Evolutionary conservation across 2,113 vertebrate species (phyloP), one percentile per base, ranked within the genome.

Genomic region (Ictalurus punctatus): DNA sequence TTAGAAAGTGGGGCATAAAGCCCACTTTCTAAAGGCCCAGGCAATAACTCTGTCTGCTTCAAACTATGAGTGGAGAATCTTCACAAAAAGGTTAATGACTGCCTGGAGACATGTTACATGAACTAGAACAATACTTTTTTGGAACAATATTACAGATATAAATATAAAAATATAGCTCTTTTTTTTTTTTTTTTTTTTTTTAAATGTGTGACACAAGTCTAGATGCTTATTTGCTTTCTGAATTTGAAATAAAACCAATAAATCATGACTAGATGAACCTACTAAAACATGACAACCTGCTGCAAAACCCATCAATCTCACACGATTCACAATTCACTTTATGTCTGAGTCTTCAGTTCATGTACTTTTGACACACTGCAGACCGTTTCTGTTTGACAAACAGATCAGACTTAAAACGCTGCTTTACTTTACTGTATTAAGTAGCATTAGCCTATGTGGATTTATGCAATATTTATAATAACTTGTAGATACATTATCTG

Each of bases 1-100:
- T 86, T 89, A 83, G 79, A 85, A 87, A 84, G 76, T 87, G 73
- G 85, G 85, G 56, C 89, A 90, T 90, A 88, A 87, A 87, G 37
- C 83, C 71, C 69, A 86, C 52, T 71, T 73, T 90, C 83, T 78
- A 71, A 91, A 88, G 73, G 86, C 40, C 88, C n/a, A 71, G 48
- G 79, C 69, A 76, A 86, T 88, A 91, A 85, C 82, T 83, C 27
- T 21, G 8, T 30, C 78, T 27, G 71, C 87, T 78, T 48, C 19
- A 58, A 81, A 61, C 87, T 54, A 44, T 71, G 80, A 81, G 85
- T 73, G 61, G 71, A 48, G 73, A 76, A 37, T 76, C n/a, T 85
- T 65, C 30, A 34, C 78, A 56, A 25, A 87, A 91, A 91, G 81
- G 87, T 88, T 88, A 88, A 88, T 88, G 81, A 74, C 69, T 76